phyloP scores from a whole-genome alignment of 2,888 invertebrate species.

The Crocallis elinguaria region DNA sequence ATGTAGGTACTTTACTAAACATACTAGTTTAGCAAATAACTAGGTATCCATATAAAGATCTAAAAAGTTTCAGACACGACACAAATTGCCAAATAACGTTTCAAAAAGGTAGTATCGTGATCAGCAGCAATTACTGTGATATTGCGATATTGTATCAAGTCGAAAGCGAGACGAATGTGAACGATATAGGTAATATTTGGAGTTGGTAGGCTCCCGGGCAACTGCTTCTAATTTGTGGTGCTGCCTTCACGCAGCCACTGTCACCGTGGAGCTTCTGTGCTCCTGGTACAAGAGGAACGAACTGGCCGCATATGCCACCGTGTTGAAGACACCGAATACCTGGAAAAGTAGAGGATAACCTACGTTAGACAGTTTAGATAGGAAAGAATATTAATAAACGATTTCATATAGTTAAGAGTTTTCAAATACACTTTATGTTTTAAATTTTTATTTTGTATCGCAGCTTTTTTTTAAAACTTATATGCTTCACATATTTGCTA shows the following conservation, averaged over 20 bases:
- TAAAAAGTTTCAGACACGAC: slow-evolving; percentile 10
- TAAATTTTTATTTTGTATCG: no score
- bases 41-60: slow-evolving; percentile 1
- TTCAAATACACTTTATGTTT: no score
- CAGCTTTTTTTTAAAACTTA: no score
- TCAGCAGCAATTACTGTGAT: slow-evolving; percentile 34
- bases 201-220: slow-evolving; percentile 43
- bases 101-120: slow-evolving; percentile 35
- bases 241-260: slow-evolving; percentile 48
- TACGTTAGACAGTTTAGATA: not conserved
- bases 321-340: slow-evolving; percentile 93
- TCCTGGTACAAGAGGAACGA: slow-evolving; percentile 90
- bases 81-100: slow-evolving; percentile 20
- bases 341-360: slow-evolving; percentile 63
- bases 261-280: slow-evolving; percentile 81
- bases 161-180: slow-evolving; percentile 52
- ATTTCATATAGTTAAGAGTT: no score
- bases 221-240: slow-evolving; percentile 25
- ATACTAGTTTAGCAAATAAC: slow-evolving; percentile 2
- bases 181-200: slow-evolving; percentile 26
- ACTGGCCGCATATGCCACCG: slow-evolving; percentile 90
- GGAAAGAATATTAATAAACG: not conserved
- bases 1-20: not conserved
- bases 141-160: slow-evolving; percentile 40
- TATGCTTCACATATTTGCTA: no score